These are phyloP conservation scores for Drosophila parabipectinata DNA, from an alignment of 1,140 invertebrate species.

Conservation along the genomic window DNA sequence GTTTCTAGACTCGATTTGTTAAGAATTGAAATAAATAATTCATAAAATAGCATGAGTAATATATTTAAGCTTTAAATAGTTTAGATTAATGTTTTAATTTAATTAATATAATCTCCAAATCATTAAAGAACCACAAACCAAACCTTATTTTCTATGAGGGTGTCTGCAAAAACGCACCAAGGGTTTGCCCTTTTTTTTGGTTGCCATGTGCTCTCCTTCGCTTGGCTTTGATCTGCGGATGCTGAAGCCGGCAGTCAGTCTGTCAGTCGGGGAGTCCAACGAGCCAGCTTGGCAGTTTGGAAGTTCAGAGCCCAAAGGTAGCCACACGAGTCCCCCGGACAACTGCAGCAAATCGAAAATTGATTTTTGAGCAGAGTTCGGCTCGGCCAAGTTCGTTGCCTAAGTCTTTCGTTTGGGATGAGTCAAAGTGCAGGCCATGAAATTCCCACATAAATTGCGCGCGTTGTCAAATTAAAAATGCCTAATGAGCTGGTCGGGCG, in stretches of 20 bases:
- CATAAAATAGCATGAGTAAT: too few species aligned
- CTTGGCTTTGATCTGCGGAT: constrained; percentile 72
- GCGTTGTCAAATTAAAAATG: constrained; percentile 82
- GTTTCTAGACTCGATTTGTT: too few species aligned
- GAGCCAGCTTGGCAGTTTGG: constrained; percentile 7
- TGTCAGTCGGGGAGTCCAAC: constrained; percentile 25
- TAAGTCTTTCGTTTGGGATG: constrained; percentile 67
- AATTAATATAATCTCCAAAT: too few species aligned
- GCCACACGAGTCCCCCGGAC: constrained; percentile 32
- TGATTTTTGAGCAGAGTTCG: constrained; percentile 62
- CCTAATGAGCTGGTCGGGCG: constrained; percentile 75
- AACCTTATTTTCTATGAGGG: background rate
- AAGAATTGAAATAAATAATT: too few species aligned
- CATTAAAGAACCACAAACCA: too few species aligned
- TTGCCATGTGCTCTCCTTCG: constrained; percentile 46
- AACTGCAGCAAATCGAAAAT: constrained; percentile 81
- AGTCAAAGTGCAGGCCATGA: constrained; percentile 72
- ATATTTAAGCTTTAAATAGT: too few species aligned
- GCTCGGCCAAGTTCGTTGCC: constrained; percentile 50
- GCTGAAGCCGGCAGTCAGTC: constrained; percentile 40
- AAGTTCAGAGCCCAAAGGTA: constrained; percentile 34
- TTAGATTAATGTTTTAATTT: too few species aligned
- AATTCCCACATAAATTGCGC: constrained; percentile 83
- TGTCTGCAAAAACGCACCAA: background rate
- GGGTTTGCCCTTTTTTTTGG: constrained; percentile 30